phyloP scores from a whole-genome alignment of 2,113 vertebrate genomes.

The Thalassarche chlororhynchos region DNA sequence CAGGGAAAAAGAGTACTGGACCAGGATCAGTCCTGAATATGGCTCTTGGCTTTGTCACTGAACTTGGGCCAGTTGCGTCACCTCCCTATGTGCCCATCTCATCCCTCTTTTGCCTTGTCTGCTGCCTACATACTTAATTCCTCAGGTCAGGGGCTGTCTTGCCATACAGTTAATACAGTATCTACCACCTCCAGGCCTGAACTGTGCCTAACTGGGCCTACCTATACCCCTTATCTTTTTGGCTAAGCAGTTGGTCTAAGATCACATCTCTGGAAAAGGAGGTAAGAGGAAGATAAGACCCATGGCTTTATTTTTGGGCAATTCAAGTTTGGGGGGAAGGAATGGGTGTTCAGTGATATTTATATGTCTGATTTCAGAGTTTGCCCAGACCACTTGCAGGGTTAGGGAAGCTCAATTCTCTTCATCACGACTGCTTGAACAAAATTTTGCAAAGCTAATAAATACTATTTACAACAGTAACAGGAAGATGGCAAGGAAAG shows the following conservation, averaged over 20 bases:
- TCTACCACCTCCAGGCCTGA: neutral
- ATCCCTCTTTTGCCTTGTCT: neutral
- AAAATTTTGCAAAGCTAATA: conserved; percentile 74
- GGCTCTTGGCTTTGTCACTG: neutral
- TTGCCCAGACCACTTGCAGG: neutral
- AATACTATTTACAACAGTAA: conserved; percentile 85
- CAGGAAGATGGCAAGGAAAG: conserved; percentile 33
- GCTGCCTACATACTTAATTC: neutral
- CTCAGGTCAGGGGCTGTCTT: neutral
- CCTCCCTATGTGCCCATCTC: neutral
- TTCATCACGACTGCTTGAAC: neutral
- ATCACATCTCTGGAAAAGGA: neutral
- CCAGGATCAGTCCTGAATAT: neutral
- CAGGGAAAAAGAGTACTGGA: neutral
- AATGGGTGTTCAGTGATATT: neutral
- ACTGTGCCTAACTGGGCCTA: neutral
- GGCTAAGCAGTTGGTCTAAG: neutral
- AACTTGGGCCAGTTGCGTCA: neutral
- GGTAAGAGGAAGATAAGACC: neutral
- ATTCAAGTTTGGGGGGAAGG: neutral
- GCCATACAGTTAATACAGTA: neutral
- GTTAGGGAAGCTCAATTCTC: neutral
- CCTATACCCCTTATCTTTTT: neutral
- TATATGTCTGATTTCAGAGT: neutral
- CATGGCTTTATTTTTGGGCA: neutral